These are phyloP conservation scores for Clarias platycephalus DNA, from an alignment of 2,797 vertebrate genomes.

Conservation along the genomic window DNA sequence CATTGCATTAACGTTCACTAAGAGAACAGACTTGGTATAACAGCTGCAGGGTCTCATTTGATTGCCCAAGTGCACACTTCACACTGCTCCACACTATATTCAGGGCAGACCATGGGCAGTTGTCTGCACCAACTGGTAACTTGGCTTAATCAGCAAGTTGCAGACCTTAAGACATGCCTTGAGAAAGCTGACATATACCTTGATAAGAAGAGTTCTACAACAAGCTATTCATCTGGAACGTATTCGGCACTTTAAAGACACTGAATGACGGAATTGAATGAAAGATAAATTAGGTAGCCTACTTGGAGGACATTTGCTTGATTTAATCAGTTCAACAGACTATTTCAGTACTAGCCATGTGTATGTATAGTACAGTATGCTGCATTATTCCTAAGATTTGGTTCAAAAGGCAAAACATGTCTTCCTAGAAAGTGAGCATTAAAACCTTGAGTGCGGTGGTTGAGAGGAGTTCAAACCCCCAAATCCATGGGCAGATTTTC, in stretches of 20 bases:
- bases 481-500: not conserved
- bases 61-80: conserved; percentile 24
- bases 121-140: conserved; percentile 49
- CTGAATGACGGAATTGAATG: not conserved
- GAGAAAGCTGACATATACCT: conserved; percentile 8
- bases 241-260: not conserved
- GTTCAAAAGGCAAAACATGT: not conserved
- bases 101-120: conserved; percentile 34
- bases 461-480: not conserved
- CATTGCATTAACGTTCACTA: not conserved
- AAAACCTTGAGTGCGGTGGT: not conserved
- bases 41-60: conserved; percentile 48
- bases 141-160: conserved; percentile 50
- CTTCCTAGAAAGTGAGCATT: not conserved
- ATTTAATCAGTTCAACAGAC: not conserved
- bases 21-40: conserved; percentile 13
- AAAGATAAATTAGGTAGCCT: not conserved
- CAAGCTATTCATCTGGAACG: not conserved
- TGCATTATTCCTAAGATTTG: not conserved
- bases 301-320: not conserved
- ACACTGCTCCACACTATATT: conserved; percentile 29
- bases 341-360: not conserved
- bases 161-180: conserved; percentile 32
- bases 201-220: not conserved
- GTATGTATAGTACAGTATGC: not conserved